phyloP scores from a whole-genome alignment of 1,140 invertebrate species.

The Elysia chlorotica region DNA sequence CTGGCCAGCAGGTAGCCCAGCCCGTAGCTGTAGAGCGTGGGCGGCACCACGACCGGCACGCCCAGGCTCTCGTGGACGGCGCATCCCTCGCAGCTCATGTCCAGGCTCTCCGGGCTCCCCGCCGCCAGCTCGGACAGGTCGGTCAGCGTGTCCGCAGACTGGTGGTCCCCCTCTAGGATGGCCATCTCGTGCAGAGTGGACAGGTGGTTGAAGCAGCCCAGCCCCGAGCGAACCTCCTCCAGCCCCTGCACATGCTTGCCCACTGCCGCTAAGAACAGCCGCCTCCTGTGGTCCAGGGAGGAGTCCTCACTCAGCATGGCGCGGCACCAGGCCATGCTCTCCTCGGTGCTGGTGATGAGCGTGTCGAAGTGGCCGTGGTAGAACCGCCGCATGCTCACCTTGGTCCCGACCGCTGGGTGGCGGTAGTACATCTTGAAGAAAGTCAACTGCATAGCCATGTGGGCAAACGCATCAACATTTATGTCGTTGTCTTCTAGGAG shows the following conservation, averaged over 20 bases:
- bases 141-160: neutral
- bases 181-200: neutral
- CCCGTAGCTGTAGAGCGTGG: neutral
- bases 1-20: constrained; percentile 13
- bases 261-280: neutral
- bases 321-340: constrained; percentile 2
- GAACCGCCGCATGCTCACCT: neutral
- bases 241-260: neutral
- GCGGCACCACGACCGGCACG: constrained; percentile 1
- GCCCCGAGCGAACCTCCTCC: neutral
- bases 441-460: constrained; percentile 6
- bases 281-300: neutral
- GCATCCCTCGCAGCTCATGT: no score
- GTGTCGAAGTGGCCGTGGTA: constrained; percentile 6
- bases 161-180: neutral
- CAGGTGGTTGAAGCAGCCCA: constrained; percentile 3
- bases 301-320: neutral
- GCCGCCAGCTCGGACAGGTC: neutral
- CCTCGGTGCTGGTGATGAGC: neutral
- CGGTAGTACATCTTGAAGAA: constrained; percentile 15
- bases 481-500: neutral
- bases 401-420: neutral
- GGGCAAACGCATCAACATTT: constrained; percentile 16
- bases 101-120: neutral
- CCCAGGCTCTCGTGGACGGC: constrained; percentile 1